Evolutionary conservation across 2,888 invertebrate species (phyloP).

Genomic region (Malachius bipustulatus): DNA sequence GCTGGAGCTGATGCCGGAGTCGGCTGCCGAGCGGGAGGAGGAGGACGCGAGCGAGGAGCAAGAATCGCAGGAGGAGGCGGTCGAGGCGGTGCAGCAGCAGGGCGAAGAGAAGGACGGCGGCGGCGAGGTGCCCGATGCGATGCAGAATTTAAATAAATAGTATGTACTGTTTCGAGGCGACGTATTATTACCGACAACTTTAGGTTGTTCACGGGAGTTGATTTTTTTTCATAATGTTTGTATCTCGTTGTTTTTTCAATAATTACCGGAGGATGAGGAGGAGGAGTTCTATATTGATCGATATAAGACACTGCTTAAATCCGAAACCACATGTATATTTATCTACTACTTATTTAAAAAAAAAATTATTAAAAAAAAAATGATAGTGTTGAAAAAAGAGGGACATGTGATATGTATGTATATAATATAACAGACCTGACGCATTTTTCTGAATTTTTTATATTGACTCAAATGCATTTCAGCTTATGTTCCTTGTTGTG

Average conservation of each 20-base stretch:
- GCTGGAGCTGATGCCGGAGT: constrained; percentile 60
- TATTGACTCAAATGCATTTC: constrained; percentile 34
- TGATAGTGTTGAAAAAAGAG: too few species aligned
- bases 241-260: constrained; percentile 2
- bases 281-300: too few species aligned
- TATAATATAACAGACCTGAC: constrained; percentile 30
- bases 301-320: neutral
- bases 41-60: constrained; percentile 33
- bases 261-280: constrained; percentile 10
- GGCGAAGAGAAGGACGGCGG: constrained; percentile 18
- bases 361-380: constrained; percentile 1
- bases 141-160: constrained; percentile 24
- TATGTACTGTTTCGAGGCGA: constrained; percentile 2
- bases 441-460: constrained; percentile 35
- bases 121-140: constrained; percentile 28
- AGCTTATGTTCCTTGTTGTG: constrained; percentile 24
- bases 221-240: neutral
- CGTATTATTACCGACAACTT: neutral
- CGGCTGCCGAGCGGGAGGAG: constrained; percentile 37
- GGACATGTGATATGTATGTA: constrained; percentile 37
- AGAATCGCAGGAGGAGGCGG: constrained; percentile 30
- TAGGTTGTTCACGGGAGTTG: neutral
- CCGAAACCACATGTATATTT: constrained; percentile 19
- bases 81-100: constrained; percentile 18
- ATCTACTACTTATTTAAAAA: constrained; percentile 21